These are phyloP conservation scores for Pharmacophagus antenor DNA, from an alignment of 2,888 invertebrate genomes.

Conservation along the genomic window DNA sequence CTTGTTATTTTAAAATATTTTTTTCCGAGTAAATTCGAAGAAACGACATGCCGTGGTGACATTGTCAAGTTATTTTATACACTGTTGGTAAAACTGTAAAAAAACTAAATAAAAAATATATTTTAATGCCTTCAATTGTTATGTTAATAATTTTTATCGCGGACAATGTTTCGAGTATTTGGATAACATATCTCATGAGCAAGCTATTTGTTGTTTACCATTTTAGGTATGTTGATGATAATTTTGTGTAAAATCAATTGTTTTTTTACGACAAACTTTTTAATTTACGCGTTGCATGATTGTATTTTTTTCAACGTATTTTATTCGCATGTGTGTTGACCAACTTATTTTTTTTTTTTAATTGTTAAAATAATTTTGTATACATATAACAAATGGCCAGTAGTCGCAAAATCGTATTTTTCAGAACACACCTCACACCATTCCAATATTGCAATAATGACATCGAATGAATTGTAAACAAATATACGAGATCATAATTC, in stretches of 20 bases:
- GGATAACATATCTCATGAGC: conserved; percentile 48
- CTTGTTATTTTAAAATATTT: not conserved
- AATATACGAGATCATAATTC: too few species aligned
- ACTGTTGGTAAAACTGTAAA: not conserved
- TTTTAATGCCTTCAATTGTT: too few species aligned
- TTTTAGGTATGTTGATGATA: conserved; percentile 45
- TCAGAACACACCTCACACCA: too few species aligned
- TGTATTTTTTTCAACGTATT: conserved; percentile 12
- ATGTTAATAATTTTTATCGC: too few species aligned
- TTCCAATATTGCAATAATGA: too few species aligned
- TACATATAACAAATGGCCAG: conserved; percentile 16
- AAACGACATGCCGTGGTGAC: not conserved
- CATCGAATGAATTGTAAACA: too few species aligned
- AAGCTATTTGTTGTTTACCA: conserved; percentile 58
- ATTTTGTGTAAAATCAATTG: conserved; percentile 14
- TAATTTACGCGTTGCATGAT: conserved; percentile 15
- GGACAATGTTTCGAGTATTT: too few species aligned
- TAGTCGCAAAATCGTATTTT: conserved; percentile 22
- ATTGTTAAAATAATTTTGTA: conserved; percentile 26
- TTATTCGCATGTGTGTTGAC: conserved; percentile 4
- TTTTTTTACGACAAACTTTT: conserved; percentile 13
- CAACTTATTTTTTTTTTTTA: conserved; percentile 11
- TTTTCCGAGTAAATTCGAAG: not conserved
- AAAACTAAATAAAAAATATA: not conserved
- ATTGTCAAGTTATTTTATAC: not conserved